phyloP scores from a whole-genome alignment of 2,797 vertebrate genomes.

The Antrozous pallidus region DNA sequence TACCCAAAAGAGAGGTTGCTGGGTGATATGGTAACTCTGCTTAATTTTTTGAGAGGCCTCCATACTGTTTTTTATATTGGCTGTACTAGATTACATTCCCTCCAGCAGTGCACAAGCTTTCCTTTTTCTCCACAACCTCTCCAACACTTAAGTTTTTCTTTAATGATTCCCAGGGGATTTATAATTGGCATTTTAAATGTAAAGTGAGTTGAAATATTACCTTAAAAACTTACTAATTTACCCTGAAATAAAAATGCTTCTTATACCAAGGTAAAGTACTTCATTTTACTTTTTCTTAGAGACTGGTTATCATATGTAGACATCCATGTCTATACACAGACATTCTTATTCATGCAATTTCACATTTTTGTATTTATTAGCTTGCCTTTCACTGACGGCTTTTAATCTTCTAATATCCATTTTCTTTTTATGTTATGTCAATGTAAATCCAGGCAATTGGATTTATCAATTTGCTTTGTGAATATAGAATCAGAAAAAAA shows the following conservation, averaged over 20 bases:
- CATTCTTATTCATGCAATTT: not conserved
- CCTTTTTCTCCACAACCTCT: not conserved
- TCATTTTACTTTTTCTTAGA: not conserved
- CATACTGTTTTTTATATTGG: not conserved
- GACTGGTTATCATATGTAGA: not conserved
- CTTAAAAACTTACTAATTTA: constrained; percentile 24
- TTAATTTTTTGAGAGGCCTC: not conserved
- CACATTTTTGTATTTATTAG: not conserved
- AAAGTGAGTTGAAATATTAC: not conserved
- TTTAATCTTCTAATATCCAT: not conserved
- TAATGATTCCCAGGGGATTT: not conserved
- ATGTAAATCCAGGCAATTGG: not conserved
- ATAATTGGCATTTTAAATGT: constrained; percentile 2
- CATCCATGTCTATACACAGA: not conserved
- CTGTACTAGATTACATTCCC: not conserved
- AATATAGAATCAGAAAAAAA: not conserved
- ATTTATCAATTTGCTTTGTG: not conserved
- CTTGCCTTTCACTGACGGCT: not conserved
- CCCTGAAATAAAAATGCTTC: constrained; percentile 15
- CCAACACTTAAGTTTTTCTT: not conserved
- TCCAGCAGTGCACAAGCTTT: not conserved
- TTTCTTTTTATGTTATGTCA: not conserved
- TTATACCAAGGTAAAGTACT: not conserved
- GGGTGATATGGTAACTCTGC: not conserved
- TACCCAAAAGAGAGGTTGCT: not conserved